A percentile compares a stretch with the other conserved stretches of the same genome.
Evolutionary conservation across 2,113 vertebrate species (phyloP).

Genomic region (Phocoena phocoena): DNA sequence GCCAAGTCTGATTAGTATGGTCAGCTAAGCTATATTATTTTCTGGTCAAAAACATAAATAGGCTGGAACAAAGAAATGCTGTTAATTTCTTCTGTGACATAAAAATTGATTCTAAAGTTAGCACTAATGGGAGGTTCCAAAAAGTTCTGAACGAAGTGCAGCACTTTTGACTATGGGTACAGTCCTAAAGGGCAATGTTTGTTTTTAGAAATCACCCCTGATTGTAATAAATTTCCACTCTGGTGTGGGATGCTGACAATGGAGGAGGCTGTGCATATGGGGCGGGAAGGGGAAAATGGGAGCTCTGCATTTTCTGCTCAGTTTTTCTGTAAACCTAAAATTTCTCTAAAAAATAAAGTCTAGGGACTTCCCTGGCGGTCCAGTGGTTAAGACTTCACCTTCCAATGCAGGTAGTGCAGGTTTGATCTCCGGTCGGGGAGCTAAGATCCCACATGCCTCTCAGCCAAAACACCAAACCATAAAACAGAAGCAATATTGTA

Average conservation of each 20-base stretch:
- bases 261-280: neutral
- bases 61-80: neutral
- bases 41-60: neutral
- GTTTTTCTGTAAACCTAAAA: slow-evolving; percentile 1
- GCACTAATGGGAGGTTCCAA: neutral
- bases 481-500: no score
- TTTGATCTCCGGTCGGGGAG: no score
- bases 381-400: no score
- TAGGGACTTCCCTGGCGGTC: neutral
- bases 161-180: neutral
- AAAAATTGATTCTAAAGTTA: slow-evolving; percentile 17
- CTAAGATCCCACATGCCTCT: no score
- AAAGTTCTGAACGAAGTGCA: neutral
- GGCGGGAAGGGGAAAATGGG: no score
- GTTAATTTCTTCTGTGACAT: neutral
- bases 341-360: neutral
- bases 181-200: neutral
- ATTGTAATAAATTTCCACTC: neutral
- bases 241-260: neutral
- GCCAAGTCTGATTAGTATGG: neutral
- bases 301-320: neutral
- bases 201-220: neutral
- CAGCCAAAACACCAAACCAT: no score
- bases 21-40: neutral
- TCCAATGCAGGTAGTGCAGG: no score